Evolutionary conservation across 2,797 vertebrate genomes (phyloP).

Genomic region (Pempheris klunzingeri): DNA sequence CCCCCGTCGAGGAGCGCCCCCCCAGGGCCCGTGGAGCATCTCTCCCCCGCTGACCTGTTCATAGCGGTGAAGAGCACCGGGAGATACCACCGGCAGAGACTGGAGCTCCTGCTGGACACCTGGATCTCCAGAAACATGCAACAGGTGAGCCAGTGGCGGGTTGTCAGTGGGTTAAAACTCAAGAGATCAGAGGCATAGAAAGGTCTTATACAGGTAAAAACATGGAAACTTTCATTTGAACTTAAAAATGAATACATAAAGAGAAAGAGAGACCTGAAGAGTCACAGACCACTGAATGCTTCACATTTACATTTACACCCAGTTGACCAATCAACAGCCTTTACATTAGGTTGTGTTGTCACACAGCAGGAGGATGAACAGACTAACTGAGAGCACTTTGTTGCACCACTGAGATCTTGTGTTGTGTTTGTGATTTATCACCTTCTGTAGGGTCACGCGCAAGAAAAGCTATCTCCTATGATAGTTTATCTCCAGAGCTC

Average conservation of each 20-base stretch:
- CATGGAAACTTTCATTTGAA: not conserved
- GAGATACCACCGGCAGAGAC: constrained; percentile 89
- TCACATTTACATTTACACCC: too few relatives aligned
- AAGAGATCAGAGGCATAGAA: not conserved
- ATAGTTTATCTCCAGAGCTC: not conserved
- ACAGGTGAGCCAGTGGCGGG: constrained; percentile 80
- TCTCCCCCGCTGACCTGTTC: constrained; percentile 88
- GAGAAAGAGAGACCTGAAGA: not conserved
- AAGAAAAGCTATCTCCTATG: not conserved
- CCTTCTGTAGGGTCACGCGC: not conserved
- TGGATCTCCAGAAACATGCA: constrained; percentile 91
- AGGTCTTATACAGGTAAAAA: not conserved
- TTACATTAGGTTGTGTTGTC: not conserved
- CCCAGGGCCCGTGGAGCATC: constrained; percentile 78
- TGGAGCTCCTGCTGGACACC: constrained; percentile 92
- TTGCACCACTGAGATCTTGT: not conserved
- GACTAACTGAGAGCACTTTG: not conserved
- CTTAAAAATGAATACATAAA: not conserved
- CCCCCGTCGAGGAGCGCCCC: constrained; percentile 45
- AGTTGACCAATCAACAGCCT: not conserved
- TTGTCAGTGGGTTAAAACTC: not conserved
- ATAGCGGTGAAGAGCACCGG: constrained; percentile 93
- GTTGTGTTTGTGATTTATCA: constrained; percentile 4
- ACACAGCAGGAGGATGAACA: not conserved
- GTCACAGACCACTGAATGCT: too few relatives aligned